phyloP scores from a whole-genome alignment of 2,797 vertebrate genomes.

The Manis crassicaudata region DNA sequence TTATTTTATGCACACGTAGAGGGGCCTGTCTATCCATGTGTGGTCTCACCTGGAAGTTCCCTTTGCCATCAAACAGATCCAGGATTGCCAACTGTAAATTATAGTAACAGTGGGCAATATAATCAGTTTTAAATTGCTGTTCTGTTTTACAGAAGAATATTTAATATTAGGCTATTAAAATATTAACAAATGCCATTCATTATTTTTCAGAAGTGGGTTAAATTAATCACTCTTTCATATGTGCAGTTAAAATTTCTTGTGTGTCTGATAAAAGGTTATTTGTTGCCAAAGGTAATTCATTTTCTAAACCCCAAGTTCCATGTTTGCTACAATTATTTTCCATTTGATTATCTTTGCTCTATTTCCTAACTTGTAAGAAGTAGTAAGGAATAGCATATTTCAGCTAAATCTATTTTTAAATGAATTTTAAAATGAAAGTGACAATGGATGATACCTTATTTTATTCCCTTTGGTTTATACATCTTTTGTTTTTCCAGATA shows the following conservation, averaged over 20 bases:
- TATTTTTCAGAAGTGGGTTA: background rate
- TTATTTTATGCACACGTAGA: background rate
- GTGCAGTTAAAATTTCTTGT: background rate
- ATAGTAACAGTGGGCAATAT: background rate
- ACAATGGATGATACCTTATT: background rate
- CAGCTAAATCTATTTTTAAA: conserved; percentile 3
- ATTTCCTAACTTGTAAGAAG: background rate
- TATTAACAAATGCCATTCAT: background rate
- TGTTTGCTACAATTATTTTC: conserved; percentile 39
- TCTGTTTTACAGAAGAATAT: background rate
- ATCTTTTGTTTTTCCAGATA: background rate
- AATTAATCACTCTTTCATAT: conserved; percentile 6
- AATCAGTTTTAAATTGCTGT: conserved; percentile 33
- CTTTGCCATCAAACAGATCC: background rate
- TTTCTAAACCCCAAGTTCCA: background rate
- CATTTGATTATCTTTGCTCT: conserved; percentile 30
- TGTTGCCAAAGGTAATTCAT: background rate
- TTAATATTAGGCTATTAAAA: conserved; percentile 40
- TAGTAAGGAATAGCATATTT: background rate
- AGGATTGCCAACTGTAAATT: background rate
- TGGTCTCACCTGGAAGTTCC: background rate
- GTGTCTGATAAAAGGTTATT: background rate
- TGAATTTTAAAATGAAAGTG: background rate
- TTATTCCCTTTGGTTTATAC: conserved; percentile 32
- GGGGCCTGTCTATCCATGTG: background rate